These are phyloP conservation scores for Adela reaumurella DNA, from an alignment of 2,888 invertebrate species.

Conservation along the genomic window DNA sequence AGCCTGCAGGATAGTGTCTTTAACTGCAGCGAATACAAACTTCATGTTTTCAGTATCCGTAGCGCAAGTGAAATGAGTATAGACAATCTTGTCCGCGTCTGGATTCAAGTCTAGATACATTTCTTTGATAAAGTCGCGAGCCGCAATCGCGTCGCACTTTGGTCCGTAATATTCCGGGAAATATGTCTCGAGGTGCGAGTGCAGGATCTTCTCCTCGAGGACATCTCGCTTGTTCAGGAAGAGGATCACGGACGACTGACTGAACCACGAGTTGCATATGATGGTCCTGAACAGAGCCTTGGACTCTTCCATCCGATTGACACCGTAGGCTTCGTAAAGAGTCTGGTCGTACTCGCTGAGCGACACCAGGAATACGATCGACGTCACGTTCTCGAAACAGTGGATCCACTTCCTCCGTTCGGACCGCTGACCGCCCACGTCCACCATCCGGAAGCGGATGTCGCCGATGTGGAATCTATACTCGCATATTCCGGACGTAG, in stretches of 20 bases:
- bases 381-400: constrained; percentile 97
- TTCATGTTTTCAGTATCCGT: not conserved
- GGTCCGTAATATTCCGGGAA: not conserved
- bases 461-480: constrained; percentile 96
- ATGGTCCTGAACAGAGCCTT: constrained; percentile 97
- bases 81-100: not conserved
- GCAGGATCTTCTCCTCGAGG: constrained; percentile 95
- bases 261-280: constrained; percentile 98
- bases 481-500: constrained; percentile 94
- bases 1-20: not conserved
- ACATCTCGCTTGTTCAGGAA: constrained; percentile 97
- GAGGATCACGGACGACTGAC: constrained; percentile 94
- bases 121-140: not conserved
- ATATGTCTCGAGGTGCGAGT: constrained; percentile 92
- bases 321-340: constrained; percentile 94
- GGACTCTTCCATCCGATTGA: constrained; percentile 98
- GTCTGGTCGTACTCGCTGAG: constrained; percentile 91
- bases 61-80: not conserved
- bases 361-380: constrained; percentile 96
- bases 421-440: constrained; percentile 93
- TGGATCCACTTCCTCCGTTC: constrained; percentile 97
- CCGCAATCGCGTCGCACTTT: not conserved
- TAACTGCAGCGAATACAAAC: not conserved
- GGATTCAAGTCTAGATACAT: not conserved
- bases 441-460: constrained; percentile 96